Evolutionary conservation across 2,888 invertebrate genomes (phyloP).

Genomic region (Nebria salina): DNA sequence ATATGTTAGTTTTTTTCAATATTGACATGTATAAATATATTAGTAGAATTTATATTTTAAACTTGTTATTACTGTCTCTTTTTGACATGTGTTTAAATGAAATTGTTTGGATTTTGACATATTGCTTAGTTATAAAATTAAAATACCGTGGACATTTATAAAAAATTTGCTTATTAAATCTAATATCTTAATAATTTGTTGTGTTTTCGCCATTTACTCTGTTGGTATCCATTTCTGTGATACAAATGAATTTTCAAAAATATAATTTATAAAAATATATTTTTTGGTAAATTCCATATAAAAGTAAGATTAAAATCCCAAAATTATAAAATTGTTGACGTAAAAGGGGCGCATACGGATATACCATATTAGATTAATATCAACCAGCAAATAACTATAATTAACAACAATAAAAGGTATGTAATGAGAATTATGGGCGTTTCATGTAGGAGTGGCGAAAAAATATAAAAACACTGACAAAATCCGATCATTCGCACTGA

Average conservation of each 20-base stretch:
- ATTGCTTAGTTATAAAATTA: too few relatives aligned
- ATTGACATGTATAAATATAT: background rate
- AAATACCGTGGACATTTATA: too few relatives aligned
- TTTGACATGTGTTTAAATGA: too few relatives aligned
- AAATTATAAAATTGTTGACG: background rate
- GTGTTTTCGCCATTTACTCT: too few relatives aligned
- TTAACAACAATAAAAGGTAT: slow-evolving; percentile 42
- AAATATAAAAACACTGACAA: slow-evolving; percentile 15
- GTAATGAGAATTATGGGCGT: slow-evolving; percentile 42
- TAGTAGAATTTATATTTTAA: background rate
- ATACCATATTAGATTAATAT: slow-evolving; percentile 24
- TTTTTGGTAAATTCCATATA: too few relatives aligned
- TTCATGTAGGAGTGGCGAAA: slow-evolving; percentile 32
- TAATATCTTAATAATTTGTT: too few relatives aligned
- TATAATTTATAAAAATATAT: too few relatives aligned
- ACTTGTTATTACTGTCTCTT: too few relatives aligned
- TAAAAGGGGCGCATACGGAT: background rate
- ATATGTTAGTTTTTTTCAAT: background rate
- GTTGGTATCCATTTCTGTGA: too few relatives aligned
- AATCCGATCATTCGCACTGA: slow-evolving; percentile 13
- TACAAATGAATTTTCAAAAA: too few relatives aligned
- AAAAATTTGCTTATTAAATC: too few relatives aligned
- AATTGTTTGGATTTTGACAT: too few relatives aligned
- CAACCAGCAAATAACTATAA: slow-evolving; percentile 36
- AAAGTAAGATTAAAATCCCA: background rate